These are phyloP conservation scores for Meghimatium bilineatum DNA, from an alignment of 2,888 invertebrate species.

Conservation along the genomic window DNA sequence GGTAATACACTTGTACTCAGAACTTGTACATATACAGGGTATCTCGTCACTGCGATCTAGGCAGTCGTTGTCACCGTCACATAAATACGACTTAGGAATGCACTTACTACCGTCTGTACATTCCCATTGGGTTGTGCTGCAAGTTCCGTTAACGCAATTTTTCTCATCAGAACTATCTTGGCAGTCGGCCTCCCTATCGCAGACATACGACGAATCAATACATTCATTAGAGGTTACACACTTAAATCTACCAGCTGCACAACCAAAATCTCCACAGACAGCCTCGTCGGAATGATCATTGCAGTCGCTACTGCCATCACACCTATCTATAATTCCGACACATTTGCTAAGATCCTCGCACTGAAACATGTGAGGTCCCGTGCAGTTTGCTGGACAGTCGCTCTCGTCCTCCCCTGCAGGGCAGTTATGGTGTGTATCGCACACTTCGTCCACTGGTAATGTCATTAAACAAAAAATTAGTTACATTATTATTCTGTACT, in stretches of 20 bases:
- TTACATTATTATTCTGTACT: too few relatives aligned
- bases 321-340: conserved; percentile 34
- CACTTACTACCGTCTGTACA: conserved; percentile 24
- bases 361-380: conserved; percentile 11
- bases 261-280: conserved; percentile 1
- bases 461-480: too few relatives aligned
- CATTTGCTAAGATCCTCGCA: conserved; percentile 2
- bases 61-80: conserved; percentile 23
- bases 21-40: not conserved
- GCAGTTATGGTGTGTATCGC: conserved; percentile 33
- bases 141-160: conserved; percentile 1
- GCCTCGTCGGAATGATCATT: conserved; percentile 25
- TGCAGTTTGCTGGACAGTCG: conserved; percentile 28
- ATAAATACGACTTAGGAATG: not conserved
- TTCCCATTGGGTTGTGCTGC: not conserved
- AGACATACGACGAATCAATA: not conserved
- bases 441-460: conserved; percentile 4
- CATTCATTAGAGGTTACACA: conserved; percentile 10
- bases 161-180: conserved; percentile 24
- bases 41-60: conserved; percentile 18
- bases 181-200: not conserved
- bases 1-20: conserved; percentile 10
- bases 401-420: not conserved
- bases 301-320: conserved; percentile 25
- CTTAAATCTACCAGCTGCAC: conserved; percentile 12